Evolutionary conservation across 2,797 vertebrate genomes (phyloP).

Genomic region (Atherinosoma microstoma): DNA sequence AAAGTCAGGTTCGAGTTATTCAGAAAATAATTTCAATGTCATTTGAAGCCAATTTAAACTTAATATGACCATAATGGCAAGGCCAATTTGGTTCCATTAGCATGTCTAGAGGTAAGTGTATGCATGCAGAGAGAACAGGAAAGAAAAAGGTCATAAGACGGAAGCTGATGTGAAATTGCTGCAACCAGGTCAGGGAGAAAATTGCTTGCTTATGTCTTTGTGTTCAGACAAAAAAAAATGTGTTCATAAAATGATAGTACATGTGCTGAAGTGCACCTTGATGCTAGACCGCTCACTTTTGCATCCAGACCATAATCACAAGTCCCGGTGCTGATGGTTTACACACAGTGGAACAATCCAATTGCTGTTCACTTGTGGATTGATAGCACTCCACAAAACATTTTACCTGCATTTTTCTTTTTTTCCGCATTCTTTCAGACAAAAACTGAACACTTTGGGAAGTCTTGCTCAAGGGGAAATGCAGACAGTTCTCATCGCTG

Average conservation of each 20-base stretch:
- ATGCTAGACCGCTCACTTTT: slow-evolving; percentile 29
- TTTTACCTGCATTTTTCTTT: neutral
- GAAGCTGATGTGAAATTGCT: slow-evolving; percentile 61
- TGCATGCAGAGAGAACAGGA: slow-evolving; percentile 31
- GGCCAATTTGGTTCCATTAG: slow-evolving; percentile 71
- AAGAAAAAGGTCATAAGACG: slow-evolving; percentile 55
- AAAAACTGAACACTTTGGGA: slow-evolving; percentile 6
- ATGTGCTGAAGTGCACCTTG: slow-evolving; percentile 40
- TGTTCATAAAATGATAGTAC: slow-evolving; percentile 58
- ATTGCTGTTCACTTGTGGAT: slow-evolving; percentile 37
- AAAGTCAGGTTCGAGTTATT: slow-evolving; percentile 73
- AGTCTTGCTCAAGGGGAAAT: slow-evolving; percentile 10
- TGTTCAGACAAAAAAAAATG: slow-evolving; percentile 59
- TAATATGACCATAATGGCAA: slow-evolving; percentile 72
- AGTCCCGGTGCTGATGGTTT: slow-evolving; percentile 56
- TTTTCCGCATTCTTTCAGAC: slow-evolving; percentile 5
- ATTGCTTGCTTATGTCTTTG: slow-evolving; percentile 66
- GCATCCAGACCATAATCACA: slow-evolving; percentile 47
- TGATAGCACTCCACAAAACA: slow-evolving; percentile 22
- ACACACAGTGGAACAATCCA: slow-evolving; percentile 34
- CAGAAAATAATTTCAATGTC: slow-evolving; percentile 74
- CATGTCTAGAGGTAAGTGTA: slow-evolving; percentile 56
- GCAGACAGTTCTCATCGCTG: neutral
- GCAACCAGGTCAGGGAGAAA: slow-evolving; percentile 58
- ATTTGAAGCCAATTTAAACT: slow-evolving; percentile 75